phyloP scores from a whole-genome alignment of 2,113 vertebrate genomes.

The Sclerurus mexicanus region DNA sequence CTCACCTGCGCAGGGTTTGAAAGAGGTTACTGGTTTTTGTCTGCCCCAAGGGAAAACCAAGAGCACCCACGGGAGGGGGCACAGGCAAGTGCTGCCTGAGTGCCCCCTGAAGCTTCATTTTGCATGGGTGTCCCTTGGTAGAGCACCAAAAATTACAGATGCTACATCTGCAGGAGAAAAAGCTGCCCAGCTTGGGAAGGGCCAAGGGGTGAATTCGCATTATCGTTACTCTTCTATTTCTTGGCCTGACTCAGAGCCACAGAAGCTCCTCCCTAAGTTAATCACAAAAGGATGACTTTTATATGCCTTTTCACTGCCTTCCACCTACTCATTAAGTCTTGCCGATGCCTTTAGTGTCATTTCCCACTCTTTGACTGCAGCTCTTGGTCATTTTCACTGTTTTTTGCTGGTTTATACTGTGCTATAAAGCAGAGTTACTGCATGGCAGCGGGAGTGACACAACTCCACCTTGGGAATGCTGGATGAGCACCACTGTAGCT shows the following conservation, averaged over 20 bases:
- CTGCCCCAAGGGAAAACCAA: not conserved
- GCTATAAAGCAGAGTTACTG: fast-evolving
- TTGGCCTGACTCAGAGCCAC: not conserved
- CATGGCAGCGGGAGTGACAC: fast-evolving
- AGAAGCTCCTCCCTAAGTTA: not conserved
- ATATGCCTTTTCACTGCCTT: not conserved
- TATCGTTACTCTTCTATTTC: not conserved
- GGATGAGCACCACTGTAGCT: fast-evolving
- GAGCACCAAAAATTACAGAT: not conserved
- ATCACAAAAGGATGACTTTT: not conserved
- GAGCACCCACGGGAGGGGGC: not conserved
- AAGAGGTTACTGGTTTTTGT: not conserved
- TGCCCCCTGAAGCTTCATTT: not conserved
- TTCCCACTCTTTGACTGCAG: not conserved
- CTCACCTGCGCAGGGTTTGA: not conserved
- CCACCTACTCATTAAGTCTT: not conserved
- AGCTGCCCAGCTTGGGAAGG: not conserved
- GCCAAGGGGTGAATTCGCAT: not conserved
- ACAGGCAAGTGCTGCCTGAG: not conserved
- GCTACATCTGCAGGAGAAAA: not conserved
- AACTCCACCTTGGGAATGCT: not conserved
- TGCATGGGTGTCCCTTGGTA: not conserved
- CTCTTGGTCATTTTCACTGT: not conserved
- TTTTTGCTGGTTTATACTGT: not conserved
- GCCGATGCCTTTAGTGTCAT: not conserved